A percentile compares a stretch with the other conserved stretches of the same genome.
These are phyloP conservation scores for Drosophila seguyi DNA, from an alignment of 1,140 invertebrate species.

Conservation along the genomic window DNA sequence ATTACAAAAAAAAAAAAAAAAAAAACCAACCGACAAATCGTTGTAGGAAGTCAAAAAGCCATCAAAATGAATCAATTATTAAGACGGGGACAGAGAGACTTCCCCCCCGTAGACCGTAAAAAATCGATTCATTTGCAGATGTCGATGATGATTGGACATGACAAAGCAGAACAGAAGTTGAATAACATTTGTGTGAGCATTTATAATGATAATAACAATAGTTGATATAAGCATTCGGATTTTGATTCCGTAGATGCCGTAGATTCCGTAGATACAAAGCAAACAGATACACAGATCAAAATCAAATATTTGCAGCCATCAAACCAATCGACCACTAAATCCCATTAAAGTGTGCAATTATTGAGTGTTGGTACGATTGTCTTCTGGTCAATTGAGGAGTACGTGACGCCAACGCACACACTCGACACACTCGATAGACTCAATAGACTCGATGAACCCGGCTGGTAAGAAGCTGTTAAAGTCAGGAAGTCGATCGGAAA, in stretches of 20 bases:
- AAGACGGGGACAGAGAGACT: not conserved
- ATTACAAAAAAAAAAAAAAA: no score
- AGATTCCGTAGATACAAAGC: conserved; percentile 9
- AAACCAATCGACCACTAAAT: conserved; percentile 37
- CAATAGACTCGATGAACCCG: not conserved
- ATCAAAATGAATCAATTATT: conserved; percentile 37
- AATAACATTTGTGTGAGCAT: conserved; percentile 65
- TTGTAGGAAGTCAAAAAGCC: conserved; percentile 27
- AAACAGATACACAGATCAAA: conserved; percentile 21
- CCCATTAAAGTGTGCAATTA: conserved; percentile 76
- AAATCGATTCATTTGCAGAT: conserved; percentile 42
- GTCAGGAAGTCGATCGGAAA: conserved; percentile 31
- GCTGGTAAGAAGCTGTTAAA: not conserved
- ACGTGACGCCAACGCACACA: conserved; percentile 27
- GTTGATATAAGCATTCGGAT: conserved; percentile 33
- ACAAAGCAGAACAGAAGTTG: conserved; percentile 56
- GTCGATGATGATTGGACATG: conserved; percentile 48
- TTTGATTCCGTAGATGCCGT: not conserved
- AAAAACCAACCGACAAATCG: conserved; percentile 11
- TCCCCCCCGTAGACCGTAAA: conserved; percentile 17
- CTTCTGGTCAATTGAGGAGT: conserved; percentile 31
- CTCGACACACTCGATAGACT: not conserved
- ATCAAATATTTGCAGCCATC: conserved; percentile 25
- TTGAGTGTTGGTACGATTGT: conserved; percentile 36
- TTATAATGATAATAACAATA: conserved; percentile 29